These are phyloP conservation scores for Drosophila sechellia DNA, from an alignment of 1,140 invertebrate species.

Conservation along the genomic window DNA sequence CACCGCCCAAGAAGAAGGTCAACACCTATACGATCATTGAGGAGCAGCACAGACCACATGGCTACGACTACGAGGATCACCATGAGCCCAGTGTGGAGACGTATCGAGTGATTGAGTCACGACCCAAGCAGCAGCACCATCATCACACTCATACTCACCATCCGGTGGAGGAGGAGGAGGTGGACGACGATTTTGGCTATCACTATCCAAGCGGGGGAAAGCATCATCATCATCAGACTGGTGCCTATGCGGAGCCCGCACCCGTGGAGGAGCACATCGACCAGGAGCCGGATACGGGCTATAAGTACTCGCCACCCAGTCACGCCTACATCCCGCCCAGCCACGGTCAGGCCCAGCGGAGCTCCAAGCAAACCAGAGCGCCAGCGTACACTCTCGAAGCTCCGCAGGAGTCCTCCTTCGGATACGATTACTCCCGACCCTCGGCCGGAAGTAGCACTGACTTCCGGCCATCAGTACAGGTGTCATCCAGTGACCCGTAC, in stretches of 20 bases:
- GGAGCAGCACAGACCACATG: conserved; percentile 49
- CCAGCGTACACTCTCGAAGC: conserved; percentile 63
- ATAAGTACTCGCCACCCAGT: conserved; percentile 52
- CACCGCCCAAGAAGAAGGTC: conserved; percentile 66
- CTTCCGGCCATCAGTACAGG: conserved; percentile 59
- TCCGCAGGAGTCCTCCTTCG: conserved; percentile 47
- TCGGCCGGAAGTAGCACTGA: conserved; percentile 6
- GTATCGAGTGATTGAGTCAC: conserved; percentile 60
- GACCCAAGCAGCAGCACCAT: conserved; percentile 42
- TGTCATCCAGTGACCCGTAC: conserved; percentile 39
- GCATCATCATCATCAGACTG: conserved; percentile 10
- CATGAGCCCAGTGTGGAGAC: conserved; percentile 60
- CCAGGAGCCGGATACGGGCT: conserved; percentile 40
- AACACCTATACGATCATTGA: conserved; percentile 77
- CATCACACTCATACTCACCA: conserved; percentile 4
- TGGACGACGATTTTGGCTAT: conserved; percentile 51
- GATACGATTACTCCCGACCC: conserved; percentile 37
- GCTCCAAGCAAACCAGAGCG: conserved; percentile 27
- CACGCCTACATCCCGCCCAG: conserved; percentile 24
- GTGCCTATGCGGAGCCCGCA: conserved; percentile 60
- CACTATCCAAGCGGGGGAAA: conserved; percentile 31
- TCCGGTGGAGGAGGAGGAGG: conserved; percentile 9
- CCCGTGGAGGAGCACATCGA: conserved; percentile 65
- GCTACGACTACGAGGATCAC: conserved; percentile 49
- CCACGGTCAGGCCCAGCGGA: conserved; percentile 19